These are phyloP conservation scores for Diplolepis rosae DNA, from an alignment of 2,888 invertebrate species.

Conservation along the genomic window DNA sequence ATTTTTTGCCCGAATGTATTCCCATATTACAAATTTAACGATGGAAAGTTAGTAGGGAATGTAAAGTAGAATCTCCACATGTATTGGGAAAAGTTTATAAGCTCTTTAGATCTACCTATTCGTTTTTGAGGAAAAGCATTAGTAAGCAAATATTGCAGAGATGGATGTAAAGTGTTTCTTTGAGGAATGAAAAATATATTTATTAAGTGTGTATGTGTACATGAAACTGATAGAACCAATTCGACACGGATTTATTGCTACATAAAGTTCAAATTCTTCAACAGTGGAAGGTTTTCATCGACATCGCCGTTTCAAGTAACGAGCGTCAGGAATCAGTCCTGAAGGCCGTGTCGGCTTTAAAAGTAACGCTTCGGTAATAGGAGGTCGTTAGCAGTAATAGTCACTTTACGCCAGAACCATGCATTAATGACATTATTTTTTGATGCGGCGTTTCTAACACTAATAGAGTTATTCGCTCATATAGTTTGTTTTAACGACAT, in stretches of 20 bases:
- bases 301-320: not conserved
- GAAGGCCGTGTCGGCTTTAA: not conserved
- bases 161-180: not conserved
- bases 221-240: constrained; percentile 30
- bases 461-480: constrained; percentile 11
- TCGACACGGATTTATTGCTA: constrained; percentile 25
- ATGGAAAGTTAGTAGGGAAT: constrained; percentile 3
- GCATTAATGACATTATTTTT: constrained; percentile 20
- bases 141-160: not conserved
- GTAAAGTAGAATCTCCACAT: not conserved
- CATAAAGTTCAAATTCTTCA: constrained; percentile 21
- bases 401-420: constrained; percentile 16
- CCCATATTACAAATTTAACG: constrained; percentile 6
- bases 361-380: not conserved
- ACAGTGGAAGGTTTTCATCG: not conserved
- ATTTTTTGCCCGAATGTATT: not conserved
- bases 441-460: not conserved
- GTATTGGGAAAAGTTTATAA: not conserved
- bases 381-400: not conserved
- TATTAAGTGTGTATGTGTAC: not conserved
- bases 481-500: not conserved
- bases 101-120: constrained; percentile 3
- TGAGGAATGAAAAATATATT: not conserved
- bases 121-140: constrained; percentile 11
- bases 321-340: not conserved